Evolutionary conservation across 2,113 vertebrate species (phyloP).

Genomic region (Eleginops maclovinus): DNA sequence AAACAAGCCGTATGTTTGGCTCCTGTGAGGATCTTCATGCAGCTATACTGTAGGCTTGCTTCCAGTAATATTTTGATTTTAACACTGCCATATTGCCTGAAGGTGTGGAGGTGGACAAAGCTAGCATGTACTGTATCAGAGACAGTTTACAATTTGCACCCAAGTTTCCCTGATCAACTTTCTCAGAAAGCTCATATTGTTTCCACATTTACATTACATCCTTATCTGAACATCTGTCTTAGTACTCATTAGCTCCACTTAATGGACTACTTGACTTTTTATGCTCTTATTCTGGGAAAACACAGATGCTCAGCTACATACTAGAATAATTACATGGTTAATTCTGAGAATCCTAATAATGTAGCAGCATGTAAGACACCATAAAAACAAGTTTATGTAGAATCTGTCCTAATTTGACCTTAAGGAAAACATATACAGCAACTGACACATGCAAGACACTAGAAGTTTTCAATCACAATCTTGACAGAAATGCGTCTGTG

Average conservation of each 20-base stretch:
- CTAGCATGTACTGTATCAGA: neutral
- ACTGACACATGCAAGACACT: neutral
- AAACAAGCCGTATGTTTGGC: constrained; percentile 9
- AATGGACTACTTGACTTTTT: neutral
- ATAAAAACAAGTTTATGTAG: neutral
- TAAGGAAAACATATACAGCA: neutral
- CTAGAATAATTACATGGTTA: neutral
- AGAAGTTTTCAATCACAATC: neutral
- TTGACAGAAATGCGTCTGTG: neutral
- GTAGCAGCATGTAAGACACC: neutral
- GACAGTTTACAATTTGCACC: neutral
- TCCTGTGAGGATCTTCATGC: neutral
- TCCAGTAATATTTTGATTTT: neutral
- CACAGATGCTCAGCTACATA: neutral
- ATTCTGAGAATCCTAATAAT: neutral
- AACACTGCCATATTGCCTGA: neutral
- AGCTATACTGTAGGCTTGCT: neutral
- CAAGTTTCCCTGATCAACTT: neutral
- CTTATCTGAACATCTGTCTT: neutral
- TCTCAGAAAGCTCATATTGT: neutral
- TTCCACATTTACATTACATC: neutral
- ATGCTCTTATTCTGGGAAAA: neutral
- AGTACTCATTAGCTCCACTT: neutral
- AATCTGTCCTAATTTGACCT: neutral
- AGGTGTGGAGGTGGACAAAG: neutral